Evolutionary conservation across 2,113 vertebrate genomes (phyloP).

Genomic region (Psittacara wagleri): DNA sequence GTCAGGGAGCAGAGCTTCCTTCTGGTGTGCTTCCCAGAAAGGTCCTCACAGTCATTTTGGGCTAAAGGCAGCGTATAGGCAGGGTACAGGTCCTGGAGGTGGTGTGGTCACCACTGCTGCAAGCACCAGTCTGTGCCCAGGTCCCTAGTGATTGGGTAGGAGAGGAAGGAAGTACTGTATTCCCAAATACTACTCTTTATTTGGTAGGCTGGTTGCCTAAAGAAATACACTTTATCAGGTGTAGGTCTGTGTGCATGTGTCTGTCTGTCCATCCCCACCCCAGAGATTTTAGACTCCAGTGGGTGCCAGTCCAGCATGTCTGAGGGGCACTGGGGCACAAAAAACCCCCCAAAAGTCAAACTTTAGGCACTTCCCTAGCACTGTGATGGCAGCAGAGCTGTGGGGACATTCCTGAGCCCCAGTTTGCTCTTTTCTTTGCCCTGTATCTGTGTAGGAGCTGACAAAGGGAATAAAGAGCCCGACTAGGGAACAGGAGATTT

Average conservation of each 20-base stretch:
- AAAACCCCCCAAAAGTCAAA: background rate
- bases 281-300: background rate
- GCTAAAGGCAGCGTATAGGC: background rate
- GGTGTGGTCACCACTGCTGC: background rate
- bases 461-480: background rate
- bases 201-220: background rate
- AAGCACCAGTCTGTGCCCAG: accelerated
- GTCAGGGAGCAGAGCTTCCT: background rate
- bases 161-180: background rate
- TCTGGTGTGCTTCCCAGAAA: background rate
- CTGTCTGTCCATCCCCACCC: background rate
- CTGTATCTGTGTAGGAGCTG: accelerated
- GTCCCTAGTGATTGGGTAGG: accelerated
- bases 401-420: background rate
- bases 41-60: accelerated
- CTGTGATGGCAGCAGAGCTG: background rate
- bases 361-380: accelerated
- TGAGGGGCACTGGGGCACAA: background rate
- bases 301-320: background rate
- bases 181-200: background rate
- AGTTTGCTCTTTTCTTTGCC: background rate
- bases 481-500: background rate
- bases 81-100: background rate
- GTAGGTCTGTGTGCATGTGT: background rate
- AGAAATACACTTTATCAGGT: background rate